phyloP scores from a whole-genome alignment of 2,113 vertebrate genomes.

The Myotis yumanensis region DNA sequence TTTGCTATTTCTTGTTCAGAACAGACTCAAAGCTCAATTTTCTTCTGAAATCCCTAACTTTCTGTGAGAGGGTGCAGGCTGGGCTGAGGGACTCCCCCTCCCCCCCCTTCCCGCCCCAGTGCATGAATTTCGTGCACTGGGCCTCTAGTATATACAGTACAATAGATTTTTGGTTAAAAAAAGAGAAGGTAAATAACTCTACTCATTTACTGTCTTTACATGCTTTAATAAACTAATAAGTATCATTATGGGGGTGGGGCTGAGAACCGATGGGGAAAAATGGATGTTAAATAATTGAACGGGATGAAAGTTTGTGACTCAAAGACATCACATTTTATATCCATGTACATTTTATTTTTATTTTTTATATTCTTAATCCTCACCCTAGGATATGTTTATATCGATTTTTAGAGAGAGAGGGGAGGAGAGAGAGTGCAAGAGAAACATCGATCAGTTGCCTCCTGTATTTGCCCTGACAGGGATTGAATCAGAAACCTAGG shows the following conservation, averaged over 20 bases:
- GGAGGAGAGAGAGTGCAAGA: too few species aligned
- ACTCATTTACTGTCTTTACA: neutral
- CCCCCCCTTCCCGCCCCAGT: too few species aligned
- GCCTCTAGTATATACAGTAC: neutral
- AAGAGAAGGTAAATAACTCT: neutral
- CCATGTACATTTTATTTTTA: neutral
- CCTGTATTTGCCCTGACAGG: too few species aligned
- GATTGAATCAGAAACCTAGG: too few species aligned
- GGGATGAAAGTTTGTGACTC: neutral
- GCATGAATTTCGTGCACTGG: too few species aligned
- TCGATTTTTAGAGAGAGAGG: too few species aligned
- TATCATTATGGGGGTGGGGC: neutral
- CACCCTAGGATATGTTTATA: too few species aligned
- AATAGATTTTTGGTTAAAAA: rapidly evolving
- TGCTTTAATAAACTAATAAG: neutral
- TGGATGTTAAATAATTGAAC: neutral
- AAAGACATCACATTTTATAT: neutral
- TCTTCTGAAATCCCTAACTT: too few species aligned
- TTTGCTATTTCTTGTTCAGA: neutral
- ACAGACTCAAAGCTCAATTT: neutral
- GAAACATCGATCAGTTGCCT: too few species aligned
- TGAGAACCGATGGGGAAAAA: neutral
- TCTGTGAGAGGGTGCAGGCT: too few species aligned
- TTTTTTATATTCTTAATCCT: too few species aligned
- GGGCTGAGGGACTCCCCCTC: too few species aligned